Percentiles rank a stretch among this genome's conserved stretches.
phyloP scores from a whole-genome alignment of 2,888 invertebrate species.

The Agrotis clavis region DNA sequence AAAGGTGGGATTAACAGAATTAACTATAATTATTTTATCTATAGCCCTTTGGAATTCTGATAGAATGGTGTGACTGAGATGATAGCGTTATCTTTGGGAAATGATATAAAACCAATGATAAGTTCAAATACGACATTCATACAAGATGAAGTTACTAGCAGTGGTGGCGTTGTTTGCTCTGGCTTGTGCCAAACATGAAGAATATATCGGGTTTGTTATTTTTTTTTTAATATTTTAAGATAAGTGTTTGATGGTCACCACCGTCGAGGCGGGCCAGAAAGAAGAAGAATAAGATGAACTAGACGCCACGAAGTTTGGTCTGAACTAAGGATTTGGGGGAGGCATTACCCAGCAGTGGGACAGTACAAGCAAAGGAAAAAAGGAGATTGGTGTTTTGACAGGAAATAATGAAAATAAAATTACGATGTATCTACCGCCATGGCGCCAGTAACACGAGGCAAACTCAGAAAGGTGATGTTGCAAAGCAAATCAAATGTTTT shows the following conservation, averaged over 20 bases:
- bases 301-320: too few species aligned
- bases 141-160: slow-evolving; percentile 25
- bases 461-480: neutral
- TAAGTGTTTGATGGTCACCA: neutral
- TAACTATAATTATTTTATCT: slow-evolving; percentile 12
- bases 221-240: neutral
- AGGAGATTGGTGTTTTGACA: too few species aligned
- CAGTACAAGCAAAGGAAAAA: too few species aligned
- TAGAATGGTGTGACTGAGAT: slow-evolving; percentile 2
- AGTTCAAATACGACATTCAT: neutral
- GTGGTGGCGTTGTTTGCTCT: slow-evolving; percentile 68
- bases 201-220: slow-evolving; percentile 78
- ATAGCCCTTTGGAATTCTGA: slow-evolving; percentile 20
- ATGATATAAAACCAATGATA: slow-evolving; percentile 38
- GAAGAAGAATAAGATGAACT: too few species aligned
- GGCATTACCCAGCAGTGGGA: too few species aligned
- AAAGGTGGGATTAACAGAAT: neutral
- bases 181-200: slow-evolving; percentile 81
- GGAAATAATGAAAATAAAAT: too few species aligned
- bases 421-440: too few species aligned
- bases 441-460: too few species aligned
- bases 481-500: too few species aligned
- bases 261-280: too few species aligned
- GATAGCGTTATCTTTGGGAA: slow-evolving; percentile 21
- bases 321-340: too few species aligned